Base-by-base conservation (phyloP, 2,888 invertebrate genomes). In the Tipula unca region DNA sequence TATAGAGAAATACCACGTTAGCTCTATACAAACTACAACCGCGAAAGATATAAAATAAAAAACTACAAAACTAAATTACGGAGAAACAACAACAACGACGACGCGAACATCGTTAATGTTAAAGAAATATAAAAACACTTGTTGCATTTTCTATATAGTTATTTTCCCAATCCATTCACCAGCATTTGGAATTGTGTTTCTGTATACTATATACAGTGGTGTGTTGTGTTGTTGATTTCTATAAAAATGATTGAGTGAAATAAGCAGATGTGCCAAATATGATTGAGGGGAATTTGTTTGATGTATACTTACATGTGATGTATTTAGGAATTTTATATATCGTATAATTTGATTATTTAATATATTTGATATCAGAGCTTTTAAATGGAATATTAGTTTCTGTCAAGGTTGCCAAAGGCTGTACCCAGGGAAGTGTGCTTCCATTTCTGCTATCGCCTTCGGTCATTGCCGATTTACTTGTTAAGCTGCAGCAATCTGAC, bases 91-190 rank as follows among this genome's bases (percentile, higher is more conserved):
- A 69, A 69, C 69, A 69, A 69, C 69, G 69, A 69, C 69, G 69
- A 69, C 69, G 13, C 69, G 69, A 48, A 69, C 69, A 14, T 17
- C 48, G 69, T 48, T 48, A 48, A 69, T 25, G 69, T 69, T 69
- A 69, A 69, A 69, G 69, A 69, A 69, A 69, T 69, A 25, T 25
- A 69, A 69, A 69, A 69, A 69, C 69, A 69, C 69, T 69, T 69
- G 69, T 69, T 69, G 69, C 69, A 69, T 69, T 69, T 69, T 69
- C 69, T 69, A 69, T n/a, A n/a, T 25, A 69, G 25, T 69, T 69
- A 69, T 69, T 69, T 69, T 69, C 69, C 69, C 69, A 69, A 69
- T 69, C 69, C 69, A 69, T 69, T 69, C 69, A 25, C 69, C 69
- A 48, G 69, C 69, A 69, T 69, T 69, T 69, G 25, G 13, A 25